Conservation (phyloP, 1,140 invertebrate species). For the Brachionus asplanchnoidis region DNA sequence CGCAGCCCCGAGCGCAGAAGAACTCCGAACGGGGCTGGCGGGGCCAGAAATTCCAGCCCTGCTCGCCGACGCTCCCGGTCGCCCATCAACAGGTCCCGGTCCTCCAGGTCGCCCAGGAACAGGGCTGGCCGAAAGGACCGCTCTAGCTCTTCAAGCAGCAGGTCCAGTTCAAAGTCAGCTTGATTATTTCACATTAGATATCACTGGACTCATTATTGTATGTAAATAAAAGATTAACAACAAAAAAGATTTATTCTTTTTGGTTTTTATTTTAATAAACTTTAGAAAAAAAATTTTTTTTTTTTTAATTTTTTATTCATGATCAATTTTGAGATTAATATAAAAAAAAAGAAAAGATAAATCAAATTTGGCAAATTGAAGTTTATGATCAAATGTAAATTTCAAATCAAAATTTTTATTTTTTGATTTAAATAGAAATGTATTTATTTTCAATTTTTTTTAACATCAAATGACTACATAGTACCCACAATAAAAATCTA, state of each 20-base stretch:
- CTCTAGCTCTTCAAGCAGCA: neutral
- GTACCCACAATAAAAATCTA: no score
- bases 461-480: no score
- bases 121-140: neutral
- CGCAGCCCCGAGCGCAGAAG: neutral
- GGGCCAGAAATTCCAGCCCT: neutral
- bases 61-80: neutral
- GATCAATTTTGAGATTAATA: no score
- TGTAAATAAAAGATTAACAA: neutral
- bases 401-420: no score
- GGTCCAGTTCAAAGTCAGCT: neutral
- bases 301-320: no score
- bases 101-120: neutral
- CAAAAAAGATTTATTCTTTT: neutral
- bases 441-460: no score
- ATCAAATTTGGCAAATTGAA: no score
- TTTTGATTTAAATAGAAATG: no score
- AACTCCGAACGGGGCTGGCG: neutral
- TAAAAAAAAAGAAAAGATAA: no score
- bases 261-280: slow-evolving; percentile 4
- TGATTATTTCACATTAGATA: slow-evolving; percentile 1
- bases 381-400: no score
- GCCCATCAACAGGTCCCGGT: neutral
- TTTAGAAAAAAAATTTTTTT: neutral
- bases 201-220: neutral